Percentiles rank a stretch among this genome's conserved stretches.
Conservation (phyloP, 2,113 vertebrate species). For the Nycticebus coucang region DNA sequence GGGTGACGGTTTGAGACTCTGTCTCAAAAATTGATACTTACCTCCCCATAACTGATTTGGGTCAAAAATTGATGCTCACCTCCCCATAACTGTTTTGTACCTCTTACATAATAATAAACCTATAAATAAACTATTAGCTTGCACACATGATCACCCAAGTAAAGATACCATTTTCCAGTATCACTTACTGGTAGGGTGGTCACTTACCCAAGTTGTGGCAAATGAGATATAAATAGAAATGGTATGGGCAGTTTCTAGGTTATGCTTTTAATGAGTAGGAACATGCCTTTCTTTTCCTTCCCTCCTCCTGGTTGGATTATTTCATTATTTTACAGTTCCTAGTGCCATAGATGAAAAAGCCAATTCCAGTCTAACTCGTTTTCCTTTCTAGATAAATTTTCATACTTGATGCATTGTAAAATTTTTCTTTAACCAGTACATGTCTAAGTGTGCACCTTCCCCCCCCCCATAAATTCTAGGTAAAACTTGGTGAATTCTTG, state of each 20-base stretch:
- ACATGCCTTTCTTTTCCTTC: background rate
- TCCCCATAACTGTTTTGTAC: background rate
- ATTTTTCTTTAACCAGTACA: background rate
- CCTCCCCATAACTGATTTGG: background rate
- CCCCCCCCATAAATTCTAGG: background rate
- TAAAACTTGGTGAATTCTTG: background rate
- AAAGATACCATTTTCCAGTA: background rate
- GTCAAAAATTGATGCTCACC: background rate
- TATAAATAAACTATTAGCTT: background rate
- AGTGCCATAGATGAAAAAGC: background rate
- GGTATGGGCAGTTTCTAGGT: rapidly evolving
- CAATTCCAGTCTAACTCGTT: background rate
- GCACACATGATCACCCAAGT: background rate
- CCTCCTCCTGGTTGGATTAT: background rate
- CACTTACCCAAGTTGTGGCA: background rate
- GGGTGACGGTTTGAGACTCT: no score
- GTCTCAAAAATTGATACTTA: background rate
- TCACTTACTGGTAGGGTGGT: background rate
- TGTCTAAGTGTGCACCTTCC: background rate
- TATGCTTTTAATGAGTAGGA: background rate
- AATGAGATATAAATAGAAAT: background rate
- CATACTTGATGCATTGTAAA: background rate
- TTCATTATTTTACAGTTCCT: background rate
- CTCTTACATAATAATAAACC: background rate
- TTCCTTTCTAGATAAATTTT: background rate